Evolutionary conservation across 2,888 invertebrate genomes (phyloP), one percentile per base, ranked within the genome.

Genomic region (Blera fallax): DNA sequence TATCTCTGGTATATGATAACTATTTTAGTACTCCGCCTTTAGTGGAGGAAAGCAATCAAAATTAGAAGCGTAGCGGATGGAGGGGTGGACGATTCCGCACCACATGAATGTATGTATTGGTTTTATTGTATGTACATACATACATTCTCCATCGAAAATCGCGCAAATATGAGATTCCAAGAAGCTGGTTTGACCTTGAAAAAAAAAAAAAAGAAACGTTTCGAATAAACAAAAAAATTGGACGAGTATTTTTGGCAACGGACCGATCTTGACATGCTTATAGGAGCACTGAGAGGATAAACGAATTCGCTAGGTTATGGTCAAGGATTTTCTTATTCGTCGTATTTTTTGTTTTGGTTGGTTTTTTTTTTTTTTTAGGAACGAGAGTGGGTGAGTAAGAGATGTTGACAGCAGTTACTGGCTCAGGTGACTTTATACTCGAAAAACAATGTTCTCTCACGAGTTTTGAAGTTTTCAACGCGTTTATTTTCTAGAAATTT

Each of bases 201-300:
- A 62, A 65, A 40, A 45, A 65, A 40, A 45, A 32, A 43, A 52
- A 34, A 32, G 4, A 40, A 58, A 40, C 16, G 45, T 50, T 76
- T 58, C 34, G 56, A 77, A 72, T 58, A 56, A 76, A 74, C 32
- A 56, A 24, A 40, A 24, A 40, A 21, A 40, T 60, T 78, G 34
- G 34, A 18, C 43, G 32, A 29, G 73, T 83, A 78, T 78, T 83
- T 83, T 83, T 73, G 83, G 83, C 83, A 83, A 73, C 78, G 16
- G 43, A 67, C 45, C 67, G 83, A 78, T 78, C 83, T 83, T 83
- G 83, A 83, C 83, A 83, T 73, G 78, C 37, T 83, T 83, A 67
- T 60, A 16, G 7, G 54, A 81, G 69, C 58, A 10, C 32, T 16
- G 5, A 56, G 48, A 64, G 64, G 50, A 40, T 50, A 18, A 58